Conservation (phyloP, 2,797 vertebrate species). For the Cossypha niveicapilla region DNA sequence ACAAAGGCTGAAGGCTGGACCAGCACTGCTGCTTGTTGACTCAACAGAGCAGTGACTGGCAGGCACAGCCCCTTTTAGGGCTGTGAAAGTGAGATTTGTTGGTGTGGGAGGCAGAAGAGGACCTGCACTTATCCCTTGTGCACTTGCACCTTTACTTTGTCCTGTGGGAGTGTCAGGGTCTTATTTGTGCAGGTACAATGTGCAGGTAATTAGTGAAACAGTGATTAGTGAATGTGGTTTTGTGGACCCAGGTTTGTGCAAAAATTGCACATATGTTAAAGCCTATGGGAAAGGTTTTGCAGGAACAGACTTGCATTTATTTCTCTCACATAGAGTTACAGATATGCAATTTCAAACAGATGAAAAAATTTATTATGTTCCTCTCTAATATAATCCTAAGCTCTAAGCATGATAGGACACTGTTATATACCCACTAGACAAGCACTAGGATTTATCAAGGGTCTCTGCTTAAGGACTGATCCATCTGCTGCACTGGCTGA, state of each 20-base stretch:
- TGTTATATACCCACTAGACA: neutral
- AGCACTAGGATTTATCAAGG: neutral
- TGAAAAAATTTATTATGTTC: neutral
- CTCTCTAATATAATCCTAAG: neutral
- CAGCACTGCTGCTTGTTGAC: neutral
- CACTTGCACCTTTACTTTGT: neutral
- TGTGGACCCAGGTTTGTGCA: neutral
- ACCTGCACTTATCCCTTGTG: neutral
- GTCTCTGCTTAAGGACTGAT: neutral
- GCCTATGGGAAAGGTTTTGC: neutral
- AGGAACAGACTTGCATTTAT: neutral
- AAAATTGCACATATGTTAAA: neutral
- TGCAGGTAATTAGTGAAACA: neutral
- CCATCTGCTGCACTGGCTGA: neutral
- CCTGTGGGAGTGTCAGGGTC: neutral
- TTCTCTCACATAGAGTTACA: neutral
- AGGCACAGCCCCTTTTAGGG: rapidly evolving
- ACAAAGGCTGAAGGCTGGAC: neutral
- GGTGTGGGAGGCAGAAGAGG: neutral
- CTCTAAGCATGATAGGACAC: neutral
- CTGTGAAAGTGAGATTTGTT: neutral
- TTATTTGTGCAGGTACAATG: neutral
- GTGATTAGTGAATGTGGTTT: neutral
- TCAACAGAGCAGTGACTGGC: rapidly evolving
- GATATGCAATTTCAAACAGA: neutral